Conservation (phyloP, 2,888 invertebrate genomes). For the Caenorhabditis uteleia region DNA sequence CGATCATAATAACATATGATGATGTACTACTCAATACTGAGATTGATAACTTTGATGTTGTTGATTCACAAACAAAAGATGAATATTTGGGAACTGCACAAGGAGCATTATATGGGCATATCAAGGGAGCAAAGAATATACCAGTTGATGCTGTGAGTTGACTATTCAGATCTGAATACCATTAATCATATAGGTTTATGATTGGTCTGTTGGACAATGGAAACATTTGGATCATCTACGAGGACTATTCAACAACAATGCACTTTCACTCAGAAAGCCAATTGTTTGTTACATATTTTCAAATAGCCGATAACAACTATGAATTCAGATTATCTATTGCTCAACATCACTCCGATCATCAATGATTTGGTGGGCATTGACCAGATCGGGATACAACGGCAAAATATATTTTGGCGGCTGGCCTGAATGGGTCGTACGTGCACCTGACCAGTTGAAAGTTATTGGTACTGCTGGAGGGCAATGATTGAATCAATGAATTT, state of each 20-base stretch:
- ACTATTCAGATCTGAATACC: too few species aligned
- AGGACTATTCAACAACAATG: constrained; percentile 43
- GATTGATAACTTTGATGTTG: constrained; percentile 55
- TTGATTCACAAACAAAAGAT: constrained; percentile 65
- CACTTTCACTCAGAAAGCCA: constrained; percentile 32
- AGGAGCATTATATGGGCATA: constrained; percentile 66
- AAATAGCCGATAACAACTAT: background rate
- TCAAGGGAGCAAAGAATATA: constrained; percentile 60
- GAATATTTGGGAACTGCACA: constrained; percentile 52
- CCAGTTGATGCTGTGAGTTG: constrained; percentile 57
- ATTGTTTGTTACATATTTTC: constrained; percentile 30
- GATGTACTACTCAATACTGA: constrained; percentile 64
- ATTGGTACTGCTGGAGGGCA: too few species aligned
- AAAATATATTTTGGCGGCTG: constrained; percentile 66
- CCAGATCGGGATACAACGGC: constrained; percentile 51
- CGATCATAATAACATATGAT: constrained; percentile 63
- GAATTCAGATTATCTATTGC: constrained; percentile 50
- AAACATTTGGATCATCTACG: constrained; percentile 29
- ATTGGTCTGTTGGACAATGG: constrained; percentile 49
- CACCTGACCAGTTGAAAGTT: constrained; percentile 66
- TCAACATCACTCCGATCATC: constrained; percentile 60
- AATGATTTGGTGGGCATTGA: constrained; percentile 64
- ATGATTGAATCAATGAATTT: too few species aligned
- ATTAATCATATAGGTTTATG: constrained; percentile 31
- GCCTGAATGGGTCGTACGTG: constrained; percentile 67